Evolutionary conservation across 2,888 invertebrate genomes (phyloP).

Genomic region (Xylota segnis): DNA sequence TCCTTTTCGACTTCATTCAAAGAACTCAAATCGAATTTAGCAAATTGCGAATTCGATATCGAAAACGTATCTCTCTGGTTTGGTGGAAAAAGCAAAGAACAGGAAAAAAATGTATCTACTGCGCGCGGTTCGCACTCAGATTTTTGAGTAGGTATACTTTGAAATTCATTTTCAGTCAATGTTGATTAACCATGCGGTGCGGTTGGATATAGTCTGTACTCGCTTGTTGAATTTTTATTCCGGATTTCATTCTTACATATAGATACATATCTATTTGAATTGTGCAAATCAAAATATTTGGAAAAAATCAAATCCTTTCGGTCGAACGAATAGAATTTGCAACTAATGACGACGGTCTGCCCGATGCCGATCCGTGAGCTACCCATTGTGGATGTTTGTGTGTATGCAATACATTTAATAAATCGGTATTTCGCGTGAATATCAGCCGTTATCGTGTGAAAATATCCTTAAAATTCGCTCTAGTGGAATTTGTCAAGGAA

Average conservation of each 20-base stretch:
- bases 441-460: slow-evolving; percentile 74
- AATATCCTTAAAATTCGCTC: slow-evolving; percentile 68
- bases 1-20: slow-evolving; percentile 1
- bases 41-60: slow-evolving; percentile 49
- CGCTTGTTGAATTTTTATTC: slow-evolving; percentile 77
- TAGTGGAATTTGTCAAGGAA: slow-evolving; percentile 66
- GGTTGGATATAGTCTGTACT: slow-evolving; percentile 80
- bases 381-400: slow-evolving; percentile 51
- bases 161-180: slow-evolving; percentile 81
- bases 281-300: slow-evolving; percentile 16
- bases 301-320: slow-evolving; percentile 23
- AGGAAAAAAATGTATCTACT: slow-evolving; percentile 68
- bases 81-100: slow-evolving; percentile 41
- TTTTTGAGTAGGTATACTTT: slow-evolving; percentile 77
- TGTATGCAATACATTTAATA: slow-evolving; percentile 65
- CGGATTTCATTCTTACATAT: slow-evolving; percentile 48
- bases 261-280: slow-evolving; percentile 56
- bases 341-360: slow-evolving; percentile 26
- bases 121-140: slow-evolving; percentile 72
- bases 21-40: neutral
- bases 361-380: slow-evolving; percentile 36
- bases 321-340: slow-evolving; percentile 14
- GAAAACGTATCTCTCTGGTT: slow-evolving; percentile 34
- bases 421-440: slow-evolving; percentile 75
- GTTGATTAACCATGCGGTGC: slow-evolving; percentile 83